Conservation (phyloP, 2,113 vertebrate species). For the Alectura lathami region DNA sequence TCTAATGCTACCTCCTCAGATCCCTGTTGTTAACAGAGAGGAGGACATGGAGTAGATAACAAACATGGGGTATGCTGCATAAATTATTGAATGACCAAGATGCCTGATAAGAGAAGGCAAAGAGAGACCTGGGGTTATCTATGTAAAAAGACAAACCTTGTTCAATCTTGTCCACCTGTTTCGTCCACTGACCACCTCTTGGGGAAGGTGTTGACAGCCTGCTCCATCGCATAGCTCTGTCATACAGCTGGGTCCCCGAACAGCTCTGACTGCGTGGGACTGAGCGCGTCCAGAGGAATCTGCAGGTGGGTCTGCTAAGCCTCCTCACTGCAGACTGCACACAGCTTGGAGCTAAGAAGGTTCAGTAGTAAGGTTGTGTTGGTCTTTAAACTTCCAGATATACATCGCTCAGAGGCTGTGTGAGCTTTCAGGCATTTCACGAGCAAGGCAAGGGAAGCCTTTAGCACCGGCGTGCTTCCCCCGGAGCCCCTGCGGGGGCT, state of each 20-base stretch:
- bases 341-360: neutral
- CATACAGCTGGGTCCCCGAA: neutral
- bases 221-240: too few species aligned
- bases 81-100: neutral
- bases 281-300: neutral
- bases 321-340: neutral
- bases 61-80: neutral
- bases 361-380: neutral
- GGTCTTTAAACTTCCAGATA: neutral
- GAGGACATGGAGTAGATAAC: neutral
- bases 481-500: neutral
- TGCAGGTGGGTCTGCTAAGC: accelerated
- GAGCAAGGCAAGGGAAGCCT: neutral
- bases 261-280: neutral
- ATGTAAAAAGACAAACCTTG: neutral
- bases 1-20: neutral
- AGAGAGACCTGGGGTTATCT: neutral
- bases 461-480: neutral
- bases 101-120: neutral
- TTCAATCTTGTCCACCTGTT: neutral
- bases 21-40: neutral
- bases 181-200: neutral
- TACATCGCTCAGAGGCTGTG: neutral
- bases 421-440: neutral
- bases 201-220: neutral